A percentile compares a stretch with the other conserved stretches of the same genome.
These are phyloP conservation scores for Gallinago undulata DNA, from an alignment of 2,113 vertebrate genomes.

Conservation along the genomic window DNA sequence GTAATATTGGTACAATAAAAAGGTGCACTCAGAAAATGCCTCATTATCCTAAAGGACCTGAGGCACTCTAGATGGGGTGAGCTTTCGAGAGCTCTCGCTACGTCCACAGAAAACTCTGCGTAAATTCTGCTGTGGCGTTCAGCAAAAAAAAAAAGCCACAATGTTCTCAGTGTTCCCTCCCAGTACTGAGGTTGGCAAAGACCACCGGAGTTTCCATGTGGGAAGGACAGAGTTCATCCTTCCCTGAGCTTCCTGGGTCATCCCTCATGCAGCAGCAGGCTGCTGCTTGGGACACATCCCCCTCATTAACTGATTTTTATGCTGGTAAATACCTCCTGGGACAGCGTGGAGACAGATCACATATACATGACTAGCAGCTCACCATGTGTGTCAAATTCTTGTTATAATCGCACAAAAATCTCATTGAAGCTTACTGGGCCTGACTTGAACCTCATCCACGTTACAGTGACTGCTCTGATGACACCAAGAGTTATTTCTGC, in stretches of 20 bases:
- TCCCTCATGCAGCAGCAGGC: not conserved
- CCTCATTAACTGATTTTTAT: slow-evolving; percentile 16
- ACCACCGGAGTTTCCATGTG: fast-evolving
- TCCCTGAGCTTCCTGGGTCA: not conserved
- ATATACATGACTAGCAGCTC: not conserved
- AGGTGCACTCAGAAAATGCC: slow-evolving; percentile 51
- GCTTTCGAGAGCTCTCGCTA: not conserved
- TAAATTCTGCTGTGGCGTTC: not conserved
- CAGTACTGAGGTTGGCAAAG: not conserved
- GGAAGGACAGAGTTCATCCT: not conserved
- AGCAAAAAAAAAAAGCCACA: not conserved
- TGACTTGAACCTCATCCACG: slow-evolving; percentile 6
- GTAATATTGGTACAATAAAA: slow-evolving; percentile 64
- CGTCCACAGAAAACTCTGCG: not conserved
- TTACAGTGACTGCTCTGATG: not conserved
- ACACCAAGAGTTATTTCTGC: slow-evolving; percentile 43
- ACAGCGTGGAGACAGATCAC: not conserved
- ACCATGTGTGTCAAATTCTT: slow-evolving; percentile 23
- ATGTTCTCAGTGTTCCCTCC: not conserved
- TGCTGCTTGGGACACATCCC: not conserved
- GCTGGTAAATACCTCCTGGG: not conserved
- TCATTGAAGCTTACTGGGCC: slow-evolving; percentile 30
- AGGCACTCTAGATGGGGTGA: not conserved
- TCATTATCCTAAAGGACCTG: slow-evolving; percentile 51
- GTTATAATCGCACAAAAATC: slow-evolving; percentile 43